Evolutionary conservation across 2,797 vertebrate species (phyloP).

Genomic region (Bovichtus diacanthus): DNA sequence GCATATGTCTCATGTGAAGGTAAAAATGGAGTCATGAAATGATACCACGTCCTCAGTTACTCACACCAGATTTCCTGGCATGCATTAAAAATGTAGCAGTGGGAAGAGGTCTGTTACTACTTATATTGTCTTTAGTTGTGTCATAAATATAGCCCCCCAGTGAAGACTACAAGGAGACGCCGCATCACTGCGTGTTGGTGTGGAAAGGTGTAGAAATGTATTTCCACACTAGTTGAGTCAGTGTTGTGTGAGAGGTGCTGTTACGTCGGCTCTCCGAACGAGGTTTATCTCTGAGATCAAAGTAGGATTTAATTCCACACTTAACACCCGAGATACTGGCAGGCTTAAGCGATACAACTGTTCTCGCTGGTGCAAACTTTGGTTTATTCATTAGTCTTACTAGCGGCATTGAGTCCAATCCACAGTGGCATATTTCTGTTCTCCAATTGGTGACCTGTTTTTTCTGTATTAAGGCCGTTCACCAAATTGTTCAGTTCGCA

Average conservation of each 20-base stretch:
- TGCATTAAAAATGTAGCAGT: constrained; percentile 4
- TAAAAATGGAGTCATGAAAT: constrained; percentile 48
- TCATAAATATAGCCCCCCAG: not conserved
- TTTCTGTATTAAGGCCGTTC: not conserved
- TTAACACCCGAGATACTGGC: constrained; percentile 8
- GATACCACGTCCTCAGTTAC: constrained; percentile 35
- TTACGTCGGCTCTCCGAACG: constrained; percentile 1
- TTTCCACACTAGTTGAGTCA: constrained; percentile 14
- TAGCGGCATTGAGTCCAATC: not conserved
- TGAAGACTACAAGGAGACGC: not conserved
- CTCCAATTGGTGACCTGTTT: not conserved
- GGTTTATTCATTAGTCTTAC: not conserved
- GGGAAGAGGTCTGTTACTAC: not conserved
- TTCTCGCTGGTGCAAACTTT: not conserved
- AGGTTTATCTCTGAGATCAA: constrained; percentile 37
- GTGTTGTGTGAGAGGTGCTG: constrained; percentile 7
- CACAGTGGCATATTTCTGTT: not conserved
- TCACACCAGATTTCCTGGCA: not conserved
- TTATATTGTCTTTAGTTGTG: not conserved
- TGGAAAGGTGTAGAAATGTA: not conserved
- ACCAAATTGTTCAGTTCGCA: not conserved
- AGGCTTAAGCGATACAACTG: not conserved
- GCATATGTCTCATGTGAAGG: constrained; percentile 62
- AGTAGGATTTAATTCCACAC: constrained; percentile 10
- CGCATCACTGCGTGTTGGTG: not conserved